Percentiles rank a stretch among this genome's conserved stretches.
phyloP scores from a whole-genome alignment of 2,888 invertebrate genomes.

The Clusia tigrina region DNA sequence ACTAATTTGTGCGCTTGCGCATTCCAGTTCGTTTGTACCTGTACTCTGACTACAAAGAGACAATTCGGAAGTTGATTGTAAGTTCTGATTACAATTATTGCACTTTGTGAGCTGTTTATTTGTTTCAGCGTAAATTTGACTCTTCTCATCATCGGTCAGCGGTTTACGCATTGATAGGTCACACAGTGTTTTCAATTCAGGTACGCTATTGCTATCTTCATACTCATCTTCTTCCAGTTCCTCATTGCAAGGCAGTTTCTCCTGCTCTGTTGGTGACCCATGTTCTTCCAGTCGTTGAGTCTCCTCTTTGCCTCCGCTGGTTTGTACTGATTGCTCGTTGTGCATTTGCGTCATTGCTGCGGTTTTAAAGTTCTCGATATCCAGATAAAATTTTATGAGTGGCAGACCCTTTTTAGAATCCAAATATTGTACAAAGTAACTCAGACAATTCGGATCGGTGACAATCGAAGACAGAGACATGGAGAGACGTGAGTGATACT shows the following conservation, averaged over 20 bases:
- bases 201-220: constrained; percentile 50
- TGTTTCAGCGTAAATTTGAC: constrained; percentile 61
- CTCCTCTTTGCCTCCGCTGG: constrained; percentile 15
- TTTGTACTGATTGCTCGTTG: constrained; percentile 36
- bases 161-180: constrained; percentile 63
- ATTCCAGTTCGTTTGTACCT: constrained; percentile 11
- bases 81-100: constrained; percentile 28
- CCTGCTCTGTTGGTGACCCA: too few species aligned
- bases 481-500: constrained; percentile 69
- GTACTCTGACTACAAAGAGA: constrained; percentile 33
- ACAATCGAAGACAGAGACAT: constrained; percentile 80
- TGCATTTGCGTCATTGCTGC: constrained; percentile 55
- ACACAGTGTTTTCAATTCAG: constrained; percentile 60
- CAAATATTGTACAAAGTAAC: constrained; percentile 87
- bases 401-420: constrained; percentile 75
- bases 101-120: constrained; percentile 49
- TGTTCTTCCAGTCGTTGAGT: constrained; percentile 18
- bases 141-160: constrained; percentile 64
- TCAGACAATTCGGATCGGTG: constrained; percentile 79
- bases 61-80: constrained; percentile 34
- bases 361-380: constrained; percentile 74
- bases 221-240: constrained; percentile 7
- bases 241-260: constrained; percentile 1
- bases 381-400: constrained; percentile 79
- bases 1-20: constrained; percentile 28